phyloP scores from a whole-genome alignment of 2,888 invertebrate genomes.

The Drosophila lacicola region DNA sequence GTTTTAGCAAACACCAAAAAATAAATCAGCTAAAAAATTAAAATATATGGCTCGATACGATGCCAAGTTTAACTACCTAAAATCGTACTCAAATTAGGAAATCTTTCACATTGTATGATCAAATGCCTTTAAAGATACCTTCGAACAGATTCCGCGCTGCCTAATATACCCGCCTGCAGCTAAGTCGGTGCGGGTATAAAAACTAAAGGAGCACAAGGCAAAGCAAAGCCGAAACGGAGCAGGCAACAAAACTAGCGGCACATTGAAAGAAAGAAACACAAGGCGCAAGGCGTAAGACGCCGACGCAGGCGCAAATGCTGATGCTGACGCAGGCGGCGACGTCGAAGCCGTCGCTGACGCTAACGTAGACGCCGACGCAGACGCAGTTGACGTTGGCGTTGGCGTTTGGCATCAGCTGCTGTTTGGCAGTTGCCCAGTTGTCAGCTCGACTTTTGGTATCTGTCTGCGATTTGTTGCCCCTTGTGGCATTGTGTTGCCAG shows the following conservation, averaged over 20 bases:
- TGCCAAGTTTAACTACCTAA: no score
- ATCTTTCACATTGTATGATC: no score
- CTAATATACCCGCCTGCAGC: not conserved
- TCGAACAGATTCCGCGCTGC: slow-evolving; percentile 2
- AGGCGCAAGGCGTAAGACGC: slow-evolving; percentile 35
- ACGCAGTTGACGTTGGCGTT: slow-evolving; percentile 22
- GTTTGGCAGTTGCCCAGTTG: slow-evolving; percentile 58
- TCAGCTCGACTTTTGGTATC: slow-evolving; percentile 46
- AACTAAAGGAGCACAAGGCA: slow-evolving; percentile 36
- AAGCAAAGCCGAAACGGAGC: slow-evolving; percentile 22
- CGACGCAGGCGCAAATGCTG: slow-evolving; percentile 8
- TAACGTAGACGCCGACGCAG: not conserved
- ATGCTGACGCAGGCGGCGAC: slow-evolving; percentile 8
- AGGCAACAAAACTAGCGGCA: slow-evolving; percentile 33
- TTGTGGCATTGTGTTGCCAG: slow-evolving; percentile 59
- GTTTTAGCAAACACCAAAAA: no score
- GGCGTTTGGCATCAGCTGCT: slow-evolving; percentile 47
- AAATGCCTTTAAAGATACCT: not conserved
- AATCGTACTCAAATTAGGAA: no score
- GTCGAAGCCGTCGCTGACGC: slow-evolving; percentile 30
- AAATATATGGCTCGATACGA: no score
- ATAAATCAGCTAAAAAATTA: no score
- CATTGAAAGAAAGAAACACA: slow-evolving; percentile 31
- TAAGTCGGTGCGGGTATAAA: slow-evolving; percentile 17
- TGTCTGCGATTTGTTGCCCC: slow-evolving; percentile 48